Evolutionary conservation across 2,113 vertebrate species (phyloP).

Genomic region (Apodemus speciosus): DNA sequence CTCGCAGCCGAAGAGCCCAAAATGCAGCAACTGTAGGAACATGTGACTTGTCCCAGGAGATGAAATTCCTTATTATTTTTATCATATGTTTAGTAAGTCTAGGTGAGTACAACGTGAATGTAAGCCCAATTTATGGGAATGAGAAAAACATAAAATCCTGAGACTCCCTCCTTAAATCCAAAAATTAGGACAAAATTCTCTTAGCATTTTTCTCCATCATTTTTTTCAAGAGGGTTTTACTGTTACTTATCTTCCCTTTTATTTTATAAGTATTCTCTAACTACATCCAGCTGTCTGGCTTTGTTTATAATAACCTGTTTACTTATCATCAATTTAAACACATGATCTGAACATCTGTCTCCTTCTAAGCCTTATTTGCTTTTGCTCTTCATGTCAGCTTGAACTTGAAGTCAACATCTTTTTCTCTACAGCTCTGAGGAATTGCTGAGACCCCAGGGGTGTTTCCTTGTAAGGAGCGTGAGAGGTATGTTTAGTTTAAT

Average conservation of each 20-base stretch:
- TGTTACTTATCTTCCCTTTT: slow-evolving; percentile 41
- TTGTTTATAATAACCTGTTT: slow-evolving; percentile 60
- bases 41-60: slow-evolving; percentile 27
- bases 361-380: slow-evolving; percentile 66
- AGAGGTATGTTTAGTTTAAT: slow-evolving; percentile 81
- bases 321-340: slow-evolving; percentile 41
- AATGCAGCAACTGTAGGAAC: not conserved
- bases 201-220: not conserved
- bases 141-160: not conserved
- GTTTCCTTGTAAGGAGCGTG: slow-evolving; percentile 68
- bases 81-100: slow-evolving; percentile 34
- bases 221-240: not conserved
- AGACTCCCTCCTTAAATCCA: not conserved
- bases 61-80: slow-evolving; percentile 36
- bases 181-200: slow-evolving; percentile 13
- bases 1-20: slow-evolving; percentile 16
- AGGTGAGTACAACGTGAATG: not conserved
- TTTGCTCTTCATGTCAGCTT: slow-evolving; percentile 75
- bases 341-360: slow-evolving; percentile 36
- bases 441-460: slow-evolving; percentile 67
- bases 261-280: not conserved
- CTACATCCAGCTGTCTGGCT: slow-evolving; percentile 32
- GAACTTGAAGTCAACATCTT: slow-evolving; percentile 77
- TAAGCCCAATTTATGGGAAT: not conserved
- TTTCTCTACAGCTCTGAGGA: slow-evolving; percentile 71